Percentiles rank a stretch among this genome's conserved stretches.
Evolutionary conservation across 2,113 vertebrate genomes (phyloP).

Genomic region (Larimichthys crocea): DNA sequence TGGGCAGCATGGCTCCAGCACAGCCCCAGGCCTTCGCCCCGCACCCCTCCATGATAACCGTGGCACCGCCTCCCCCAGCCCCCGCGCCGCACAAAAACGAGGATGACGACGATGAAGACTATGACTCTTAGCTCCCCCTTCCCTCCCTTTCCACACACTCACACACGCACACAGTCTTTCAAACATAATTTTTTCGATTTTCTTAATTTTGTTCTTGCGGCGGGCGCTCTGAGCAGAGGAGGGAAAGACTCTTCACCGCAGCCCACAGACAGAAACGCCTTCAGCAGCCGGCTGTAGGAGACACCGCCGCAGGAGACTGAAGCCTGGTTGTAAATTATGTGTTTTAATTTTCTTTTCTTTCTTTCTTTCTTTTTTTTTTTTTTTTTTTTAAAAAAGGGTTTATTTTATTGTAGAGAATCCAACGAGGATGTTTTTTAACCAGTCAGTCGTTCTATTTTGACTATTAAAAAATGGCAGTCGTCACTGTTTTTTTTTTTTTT

Average conservation of each 20-base stretch:
- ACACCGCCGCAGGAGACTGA: constrained; percentile 37
- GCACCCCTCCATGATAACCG: constrained; percentile 76
- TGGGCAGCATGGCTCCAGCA: constrained; percentile 66
- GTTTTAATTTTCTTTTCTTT: constrained; percentile 74
- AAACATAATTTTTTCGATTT: constrained; percentile 62
- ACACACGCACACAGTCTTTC: constrained; percentile 14
- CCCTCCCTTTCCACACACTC: neutral
- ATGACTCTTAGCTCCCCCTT: constrained; percentile 88
- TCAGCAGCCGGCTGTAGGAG: constrained; percentile 27
- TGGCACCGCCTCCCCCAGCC: constrained; percentile 68
- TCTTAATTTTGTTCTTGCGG: constrained; percentile 63
- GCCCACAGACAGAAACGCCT: constrained; percentile 22
- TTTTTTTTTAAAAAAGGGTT: constrained; percentile 53
- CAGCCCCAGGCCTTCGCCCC: constrained; percentile 78
- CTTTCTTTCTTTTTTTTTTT: neutral
- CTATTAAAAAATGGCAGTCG: constrained; percentile 42
- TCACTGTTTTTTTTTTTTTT: constrained; percentile 49
- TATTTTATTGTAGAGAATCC: constrained; percentile 81
- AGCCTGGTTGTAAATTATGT: constrained; percentile 77
- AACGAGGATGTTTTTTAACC: constrained; percentile 76
- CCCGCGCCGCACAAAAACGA: constrained; percentile 71
- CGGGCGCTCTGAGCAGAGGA: constrained; percentile 56
- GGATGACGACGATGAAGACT: constrained; percentile 89
- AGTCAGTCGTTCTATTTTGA: constrained; percentile 66
- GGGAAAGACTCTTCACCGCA: constrained; percentile 66